A percentile compares a stretch with the other conserved stretches of the same genome.
phyloP scores from a whole-genome alignment of 2,888 invertebrate genomes.

The Melikaiella ostensackeni region DNA sequence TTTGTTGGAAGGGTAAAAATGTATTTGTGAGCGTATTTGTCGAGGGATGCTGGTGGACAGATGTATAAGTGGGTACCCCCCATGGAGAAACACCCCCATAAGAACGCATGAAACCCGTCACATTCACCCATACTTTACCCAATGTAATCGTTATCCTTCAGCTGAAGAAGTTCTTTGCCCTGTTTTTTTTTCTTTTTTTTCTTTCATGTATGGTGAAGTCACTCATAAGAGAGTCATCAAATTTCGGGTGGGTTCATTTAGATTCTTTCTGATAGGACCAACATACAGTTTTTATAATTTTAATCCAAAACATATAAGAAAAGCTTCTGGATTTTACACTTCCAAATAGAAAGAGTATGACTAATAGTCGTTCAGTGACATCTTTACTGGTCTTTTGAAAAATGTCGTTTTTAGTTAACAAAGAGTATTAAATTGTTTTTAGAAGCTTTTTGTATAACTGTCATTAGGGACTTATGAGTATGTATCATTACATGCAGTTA shows the following conservation, averaged over 20 bases:
- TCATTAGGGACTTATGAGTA: too few species aligned
- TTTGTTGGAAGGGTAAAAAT: conserved; percentile 40
- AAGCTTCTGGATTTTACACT: too few species aligned
- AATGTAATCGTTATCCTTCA: conserved; percentile 34
- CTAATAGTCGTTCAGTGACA: too few species aligned
- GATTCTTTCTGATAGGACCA: too few species aligned
- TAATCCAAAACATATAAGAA: too few species aligned
- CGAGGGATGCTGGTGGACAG: conserved; percentile 74
- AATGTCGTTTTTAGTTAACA: too few species aligned
- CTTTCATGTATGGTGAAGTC: conserved; percentile 20
- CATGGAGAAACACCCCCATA: conserved; percentile 59
- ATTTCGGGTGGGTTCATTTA: not conserved
- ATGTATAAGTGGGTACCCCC: conserved; percentile 74
- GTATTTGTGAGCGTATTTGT: conserved; percentile 45
- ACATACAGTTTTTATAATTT: too few species aligned
- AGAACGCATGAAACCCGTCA: conserved; percentile 48
- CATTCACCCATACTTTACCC: conserved; percentile 23
- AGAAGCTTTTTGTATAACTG: too few species aligned
- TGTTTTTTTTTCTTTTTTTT: conserved; percentile 9
- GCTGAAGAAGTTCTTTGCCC: conserved; percentile 23
- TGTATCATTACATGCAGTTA: too few species aligned
- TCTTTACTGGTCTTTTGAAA: too few species aligned
- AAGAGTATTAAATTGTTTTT: too few species aligned
- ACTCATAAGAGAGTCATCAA: not conserved
- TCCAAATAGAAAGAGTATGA: too few species aligned